These are phyloP conservation scores for Clamator glandarius DNA, from an alignment of 2,797 vertebrate species.

Conservation along the genomic window DNA sequence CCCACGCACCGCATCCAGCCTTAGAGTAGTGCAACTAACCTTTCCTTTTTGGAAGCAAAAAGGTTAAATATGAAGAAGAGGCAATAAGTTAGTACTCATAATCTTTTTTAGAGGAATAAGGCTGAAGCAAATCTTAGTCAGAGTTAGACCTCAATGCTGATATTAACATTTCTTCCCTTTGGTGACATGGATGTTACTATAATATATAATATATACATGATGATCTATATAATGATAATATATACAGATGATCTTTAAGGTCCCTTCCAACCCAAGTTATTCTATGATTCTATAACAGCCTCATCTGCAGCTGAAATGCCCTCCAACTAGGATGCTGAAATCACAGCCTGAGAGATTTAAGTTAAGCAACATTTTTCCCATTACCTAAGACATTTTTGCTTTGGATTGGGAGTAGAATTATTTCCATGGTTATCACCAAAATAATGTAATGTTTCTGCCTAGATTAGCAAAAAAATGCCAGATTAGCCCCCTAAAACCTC, in stretches of 20 bases:
- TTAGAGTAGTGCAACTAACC: too few relatives aligned
- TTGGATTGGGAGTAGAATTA: not conserved
- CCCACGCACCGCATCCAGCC: too few relatives aligned
- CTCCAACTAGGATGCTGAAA: not conserved
- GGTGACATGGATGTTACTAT: not conserved
- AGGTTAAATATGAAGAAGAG: not conserved
- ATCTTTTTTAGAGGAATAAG: not conserved
- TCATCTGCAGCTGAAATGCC: not conserved
- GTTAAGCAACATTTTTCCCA: conserved; percentile 6
- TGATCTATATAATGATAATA: too few relatives aligned
- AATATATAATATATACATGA: too few relatives aligned
- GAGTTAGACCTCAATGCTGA: not conserved
- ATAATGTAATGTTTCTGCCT: not conserved
- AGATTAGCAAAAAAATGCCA: conserved; percentile 12
- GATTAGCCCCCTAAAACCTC: not conserved
- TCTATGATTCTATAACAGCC: too few relatives aligned
- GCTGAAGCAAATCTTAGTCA: not conserved
- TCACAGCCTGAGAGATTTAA: not conserved
- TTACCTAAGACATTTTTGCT: not conserved
- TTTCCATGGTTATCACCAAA: conserved; percentile 4
- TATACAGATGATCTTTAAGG: too few relatives aligned
- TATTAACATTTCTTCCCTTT: not conserved
- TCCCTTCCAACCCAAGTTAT: too few relatives aligned
- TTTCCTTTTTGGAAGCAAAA: not conserved
- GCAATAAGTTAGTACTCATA: not conserved